Conservation (phyloP, 1,140 invertebrate species). For the Liolophura sinensis region DNA sequence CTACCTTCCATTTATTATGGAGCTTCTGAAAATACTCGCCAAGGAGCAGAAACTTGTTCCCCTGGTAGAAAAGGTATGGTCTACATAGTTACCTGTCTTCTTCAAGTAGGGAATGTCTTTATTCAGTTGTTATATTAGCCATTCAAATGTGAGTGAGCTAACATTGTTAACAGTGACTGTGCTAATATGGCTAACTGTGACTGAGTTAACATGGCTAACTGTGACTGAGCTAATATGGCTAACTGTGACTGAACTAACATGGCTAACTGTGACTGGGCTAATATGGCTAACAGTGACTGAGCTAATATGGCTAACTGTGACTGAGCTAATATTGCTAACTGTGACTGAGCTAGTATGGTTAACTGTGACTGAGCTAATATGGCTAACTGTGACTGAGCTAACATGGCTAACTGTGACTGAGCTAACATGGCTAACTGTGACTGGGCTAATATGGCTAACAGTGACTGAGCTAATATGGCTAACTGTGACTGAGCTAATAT, state of each 20-base stretch:
- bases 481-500: too few relatives aligned
- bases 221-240: neutral
- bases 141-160: too few relatives aligned
- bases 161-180: neutral
- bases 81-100: neutral
- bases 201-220: neutral
- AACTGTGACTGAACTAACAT: neutral
- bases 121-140: neutral
- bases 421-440: too few relatives aligned
- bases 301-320: neutral
- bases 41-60: constrained; percentile 85
- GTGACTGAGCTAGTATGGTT: neutral
- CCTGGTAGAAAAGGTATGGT: constrained; percentile 52
- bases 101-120: neutral
- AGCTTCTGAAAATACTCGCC: constrained; percentile 91
- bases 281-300: neutral
- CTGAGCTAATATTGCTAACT: neutral
- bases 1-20: constrained; percentile 96
- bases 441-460: too few relatives aligned
- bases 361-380: neutral
- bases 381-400: neutral
- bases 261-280: too few relatives aligned
- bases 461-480: too few relatives aligned
- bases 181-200: neutral
- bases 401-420: too few relatives aligned